phyloP scores from a whole-genome alignment of 1,140 invertebrate genomes.

The Drosophila melanogaster region Release_6_plus_ISO1_MT NT_037436.4:4918001-4918500 shows the following conservation, averaged over 20 bases:
- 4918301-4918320: conserved; percentile 85
- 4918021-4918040: conserved; percentile 25
- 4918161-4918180: no score
- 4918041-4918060: conserved; percentile 23
- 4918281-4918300: no score
- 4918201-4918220: no score
- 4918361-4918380: conserved; percentile 97
- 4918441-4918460: conserved; percentile 86
- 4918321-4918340: conserved; percentile 88
- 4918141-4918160: background rate
- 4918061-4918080: background rate
- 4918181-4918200: background rate
- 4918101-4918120: background rate
- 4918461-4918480: conserved; percentile 87
- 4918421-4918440: conserved; percentile 87
- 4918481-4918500: conserved; percentile 59
- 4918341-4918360: conserved; percentile 97
- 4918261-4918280: background rate
- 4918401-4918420: conserved; percentile 92
- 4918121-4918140: no score
- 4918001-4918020: conserved; percentile 28
- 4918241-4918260: no score
- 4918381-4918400: conserved; percentile 95
- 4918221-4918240: no score
- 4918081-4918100: conserved; percentile 3